A percentile compares a stretch with the other conserved stretches of the same genome.
Conservation (phyloP, 23 tunicate species). For the Ciona savignyi region DNA sequence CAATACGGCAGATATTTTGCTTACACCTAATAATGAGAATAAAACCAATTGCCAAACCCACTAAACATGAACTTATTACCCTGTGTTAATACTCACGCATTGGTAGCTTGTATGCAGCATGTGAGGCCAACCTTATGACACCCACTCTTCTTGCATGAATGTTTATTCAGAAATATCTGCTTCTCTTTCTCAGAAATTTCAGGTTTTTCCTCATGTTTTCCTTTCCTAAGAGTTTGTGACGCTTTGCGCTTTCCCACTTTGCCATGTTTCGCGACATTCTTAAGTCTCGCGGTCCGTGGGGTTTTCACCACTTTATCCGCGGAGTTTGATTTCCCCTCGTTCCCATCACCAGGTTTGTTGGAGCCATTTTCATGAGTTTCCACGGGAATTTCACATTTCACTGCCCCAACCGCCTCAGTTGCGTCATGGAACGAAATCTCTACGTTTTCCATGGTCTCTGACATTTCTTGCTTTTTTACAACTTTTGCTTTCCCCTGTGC, state of each 20-base stretch:
- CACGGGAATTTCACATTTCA: background rate
- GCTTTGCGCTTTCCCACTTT: too few relatives aligned
- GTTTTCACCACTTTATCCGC: too few relatives aligned
- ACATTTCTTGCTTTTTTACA: too few relatives aligned
- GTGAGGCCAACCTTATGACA: constrained; percentile 43
- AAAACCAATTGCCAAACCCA: too few relatives aligned
- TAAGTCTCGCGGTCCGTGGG: background rate
- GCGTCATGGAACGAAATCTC: background rate
- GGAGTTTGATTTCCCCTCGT: too few relatives aligned
- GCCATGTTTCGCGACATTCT: background rate
- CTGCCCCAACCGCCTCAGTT: background rate
- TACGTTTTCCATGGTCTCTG: too few relatives aligned
- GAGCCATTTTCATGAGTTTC: background rate
- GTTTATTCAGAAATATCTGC: background rate
- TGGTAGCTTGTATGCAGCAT: constrained; percentile 66
- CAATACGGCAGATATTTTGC: too few relatives aligned
- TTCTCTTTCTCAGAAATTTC: constrained; percentile 1
- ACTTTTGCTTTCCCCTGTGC: background rate
- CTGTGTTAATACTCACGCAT: constrained; percentile 26
- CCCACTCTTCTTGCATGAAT: constrained; percentile 64
- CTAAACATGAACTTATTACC: too few relatives aligned
- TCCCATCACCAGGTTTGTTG: background rate
- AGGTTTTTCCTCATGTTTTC: too few relatives aligned
- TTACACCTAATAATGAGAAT: too few relatives aligned
- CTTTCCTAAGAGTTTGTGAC: too few relatives aligned